Conservation (phyloP, 2,888 invertebrate genomes). For the Nomada ferruginata region DNA sequence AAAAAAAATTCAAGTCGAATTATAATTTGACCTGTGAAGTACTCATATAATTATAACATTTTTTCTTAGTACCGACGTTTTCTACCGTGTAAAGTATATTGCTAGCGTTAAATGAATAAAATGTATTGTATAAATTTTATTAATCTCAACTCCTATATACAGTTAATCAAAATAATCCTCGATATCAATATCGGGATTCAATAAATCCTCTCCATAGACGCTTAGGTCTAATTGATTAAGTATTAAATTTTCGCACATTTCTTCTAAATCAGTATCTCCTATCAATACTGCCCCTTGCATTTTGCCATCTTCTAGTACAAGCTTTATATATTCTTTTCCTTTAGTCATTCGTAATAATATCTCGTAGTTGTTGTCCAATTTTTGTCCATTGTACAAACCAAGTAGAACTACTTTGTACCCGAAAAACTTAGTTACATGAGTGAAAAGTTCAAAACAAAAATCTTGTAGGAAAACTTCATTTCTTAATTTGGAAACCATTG, state of each 20-base stretch:
- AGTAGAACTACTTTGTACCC: slow-evolving; percentile 96
- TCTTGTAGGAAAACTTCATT: slow-evolving; percentile 91
- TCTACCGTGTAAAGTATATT: background rate
- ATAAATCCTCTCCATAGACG: slow-evolving; percentile 94
- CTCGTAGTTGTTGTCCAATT: slow-evolving; percentile 92
- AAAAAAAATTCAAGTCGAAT: too few relatives aligned
- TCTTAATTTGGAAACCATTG: slow-evolving; percentile 89
- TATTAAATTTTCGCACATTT: slow-evolving; percentile 99
- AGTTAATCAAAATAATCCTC: slow-evolving; percentile 99
- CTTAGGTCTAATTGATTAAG: slow-evolving; percentile 96
- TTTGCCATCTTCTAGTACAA: slow-evolving; percentile 92
- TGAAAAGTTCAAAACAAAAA: slow-evolving; percentile 98
- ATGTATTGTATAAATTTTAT: background rate
- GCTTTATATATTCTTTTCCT: slow-evolving; percentile 93
- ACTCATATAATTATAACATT: too few relatives aligned
- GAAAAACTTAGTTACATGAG: slow-evolving; percentile 98
- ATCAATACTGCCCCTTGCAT: slow-evolving; percentile 97
- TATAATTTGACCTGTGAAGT: slow-evolving; percentile 1
- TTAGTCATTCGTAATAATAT: slow-evolving; percentile 93
- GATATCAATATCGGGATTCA: slow-evolving; percentile 98
- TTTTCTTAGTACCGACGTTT: background rate
- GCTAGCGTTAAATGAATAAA: background rate
- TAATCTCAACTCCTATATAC: background rate
- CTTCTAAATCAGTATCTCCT: slow-evolving; percentile 98
- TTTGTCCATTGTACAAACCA: slow-evolving; percentile 97